Evolutionary conservation across 2,113 vertebrate genomes (phyloP), one percentile per base, ranked within the genome.

Genomic region (Trichomycterus rosablanca): DNA sequence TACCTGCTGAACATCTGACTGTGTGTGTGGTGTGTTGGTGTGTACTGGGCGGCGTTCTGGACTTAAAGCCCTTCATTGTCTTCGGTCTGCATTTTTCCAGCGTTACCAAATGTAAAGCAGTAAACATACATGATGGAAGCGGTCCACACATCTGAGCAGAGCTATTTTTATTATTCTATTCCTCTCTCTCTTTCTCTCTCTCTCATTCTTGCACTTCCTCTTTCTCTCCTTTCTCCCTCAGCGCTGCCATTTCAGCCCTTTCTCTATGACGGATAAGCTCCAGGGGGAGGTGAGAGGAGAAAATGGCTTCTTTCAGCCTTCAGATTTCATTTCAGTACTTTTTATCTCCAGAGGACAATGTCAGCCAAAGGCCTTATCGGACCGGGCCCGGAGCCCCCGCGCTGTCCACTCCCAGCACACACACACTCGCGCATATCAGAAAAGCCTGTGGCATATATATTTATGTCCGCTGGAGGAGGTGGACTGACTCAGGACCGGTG

Each of bases 301-400:
- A 73, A 71, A 71, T 76, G 70, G 71, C 63, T 68, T 72, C 74
- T 76, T 76, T 79, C 77, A 76, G 77, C 63, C 72, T 73, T 76
- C 70, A 79, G 74, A 79, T 79, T 79, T 73, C 67, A 75, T 79
- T 79, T 76, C 67, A 69, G 65, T 57, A 55, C 63, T 65, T 75
- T 76, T 75, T 76, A 75, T 79, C 74, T 76, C 72, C 66, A 61
- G 74, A 76, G 77, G 71, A 76, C 77, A 79, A 79, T 74, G 70
- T 49, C 61, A 56, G 67, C 63, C 54, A 49, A 73, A 65, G 66
- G 65, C 70, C 72, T 79, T 77, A 79, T 79, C 73, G 43, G 61
- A 72, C 45, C 52, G 6, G 56, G 57, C 28, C 66, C 35, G 44
- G 67, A 66, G 43, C 53, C 52, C 56, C 39, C 56, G 42, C 42